Evolutionary conservation across 2,113 vertebrate species (phyloP).

Genomic region (human (Homo sapiens)): GRCh38 chr1:36589501-36590000

Average conservation of each 20-base stretch:
- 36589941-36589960: not conserved
- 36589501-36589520: not conserved
- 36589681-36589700: not conserved
- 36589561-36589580: not conserved
- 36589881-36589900: not conserved
- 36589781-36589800: not conserved
- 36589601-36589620: not conserved
- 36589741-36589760: not conserved
- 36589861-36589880: not conserved
- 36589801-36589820: not conserved
- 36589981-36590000: not conserved
- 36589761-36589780: not conserved
- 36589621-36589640: not conserved
- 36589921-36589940: not conserved
- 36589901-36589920: not conserved
- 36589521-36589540: not conserved
- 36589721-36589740: not conserved
- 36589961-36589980: too few relatives aligned
- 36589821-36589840: not conserved
- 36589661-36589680: fast-evolving
- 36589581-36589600: not conserved
- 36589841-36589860: not conserved
- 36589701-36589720: not conserved
- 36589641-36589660: not conserved
- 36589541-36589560: not conserved